phyloP scores from a whole-genome alignment of 1,140 invertebrate genomes.

The Augochlora pura region DNA sequence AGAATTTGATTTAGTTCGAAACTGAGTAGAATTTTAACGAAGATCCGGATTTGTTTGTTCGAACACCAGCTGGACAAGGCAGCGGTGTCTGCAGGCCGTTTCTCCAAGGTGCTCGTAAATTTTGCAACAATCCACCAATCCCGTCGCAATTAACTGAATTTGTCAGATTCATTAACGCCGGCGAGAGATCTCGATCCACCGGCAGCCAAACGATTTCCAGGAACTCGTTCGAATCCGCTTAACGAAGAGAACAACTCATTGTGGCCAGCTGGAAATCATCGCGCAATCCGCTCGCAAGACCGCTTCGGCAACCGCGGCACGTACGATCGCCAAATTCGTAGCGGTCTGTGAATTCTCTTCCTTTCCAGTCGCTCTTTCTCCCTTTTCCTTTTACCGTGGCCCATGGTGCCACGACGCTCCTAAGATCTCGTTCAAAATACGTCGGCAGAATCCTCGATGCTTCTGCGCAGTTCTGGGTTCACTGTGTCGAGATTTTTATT shows the following conservation, averaged over 20 bases:
- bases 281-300: too few relatives aligned
- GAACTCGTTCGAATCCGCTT: background rate
- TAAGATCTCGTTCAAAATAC: background rate
- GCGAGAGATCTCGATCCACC: background rate
- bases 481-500: too few relatives aligned
- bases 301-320: constrained; percentile 31
- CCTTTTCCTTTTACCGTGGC: background rate
- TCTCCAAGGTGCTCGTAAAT: too few relatives aligned
- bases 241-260: background rate
- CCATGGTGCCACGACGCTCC: background rate
- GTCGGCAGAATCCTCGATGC: background rate
- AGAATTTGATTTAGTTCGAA: too few relatives aligned
- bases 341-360: constrained; percentile 24
- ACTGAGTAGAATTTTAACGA: too few relatives aligned
- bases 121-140: too few relatives aligned
- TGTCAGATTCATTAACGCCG: background rate
- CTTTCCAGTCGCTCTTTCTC: constrained; percentile 19
- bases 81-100: too few relatives aligned
- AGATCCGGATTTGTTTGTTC: too few relatives aligned
- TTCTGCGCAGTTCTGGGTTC: background rate
- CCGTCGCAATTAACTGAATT: too few relatives aligned
- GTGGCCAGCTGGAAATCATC: constrained; percentile 10
- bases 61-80: too few relatives aligned
- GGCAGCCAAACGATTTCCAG: background rate
- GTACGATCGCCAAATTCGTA: constrained; percentile 41